phyloP scores from a whole-genome alignment of 2,888 invertebrate species.

The Neocrepidodera transversa region DNA sequence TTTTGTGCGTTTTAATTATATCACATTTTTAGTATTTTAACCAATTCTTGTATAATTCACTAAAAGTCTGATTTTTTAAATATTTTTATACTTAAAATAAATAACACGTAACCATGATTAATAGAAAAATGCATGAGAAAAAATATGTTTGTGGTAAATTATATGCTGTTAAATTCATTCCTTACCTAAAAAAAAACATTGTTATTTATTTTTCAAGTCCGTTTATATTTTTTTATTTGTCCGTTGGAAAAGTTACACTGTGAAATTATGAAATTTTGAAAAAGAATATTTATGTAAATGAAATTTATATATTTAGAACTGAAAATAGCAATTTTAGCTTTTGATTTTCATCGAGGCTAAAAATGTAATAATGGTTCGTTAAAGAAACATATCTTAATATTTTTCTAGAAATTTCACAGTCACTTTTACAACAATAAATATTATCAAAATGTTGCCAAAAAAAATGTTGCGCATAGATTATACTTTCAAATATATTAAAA shows the following conservation, averaged over 20 bases:
- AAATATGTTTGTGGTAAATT: conserved; percentile 65
- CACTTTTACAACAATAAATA: not conserved
- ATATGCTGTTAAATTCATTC: conserved; percentile 71
- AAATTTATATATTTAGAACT: not conserved
- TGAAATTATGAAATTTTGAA: not conserved
- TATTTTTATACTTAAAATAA: conserved; percentile 39
- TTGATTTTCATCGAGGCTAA: too few relatives aligned
- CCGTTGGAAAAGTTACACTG: conserved; percentile 2
- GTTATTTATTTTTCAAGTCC: conserved; percentile 40
- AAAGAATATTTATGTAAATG: not conserved
- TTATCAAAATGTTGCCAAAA: conserved; percentile 14
- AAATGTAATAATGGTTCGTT: too few relatives aligned
- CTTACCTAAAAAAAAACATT: conserved; percentile 63
- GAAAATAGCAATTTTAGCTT: too few relatives aligned
- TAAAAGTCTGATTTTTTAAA: conserved; percentile 45
- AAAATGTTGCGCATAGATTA: conserved; percentile 17
- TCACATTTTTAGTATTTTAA: conserved; percentile 21
- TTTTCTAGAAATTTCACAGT: not conserved
- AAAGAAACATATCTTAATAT: not conserved
- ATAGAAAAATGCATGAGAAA: conserved; percentile 36
- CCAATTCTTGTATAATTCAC: conserved; percentile 7
- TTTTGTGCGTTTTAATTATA: conserved; percentile 33
- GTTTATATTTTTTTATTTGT: conserved; percentile 40
- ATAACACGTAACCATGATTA: conserved; percentile 52
- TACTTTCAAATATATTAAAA: conserved; percentile 6